Evolutionary conservation across 2,888 invertebrate genomes (phyloP).

Genomic region (Ypsolopha scabrella): DNA sequence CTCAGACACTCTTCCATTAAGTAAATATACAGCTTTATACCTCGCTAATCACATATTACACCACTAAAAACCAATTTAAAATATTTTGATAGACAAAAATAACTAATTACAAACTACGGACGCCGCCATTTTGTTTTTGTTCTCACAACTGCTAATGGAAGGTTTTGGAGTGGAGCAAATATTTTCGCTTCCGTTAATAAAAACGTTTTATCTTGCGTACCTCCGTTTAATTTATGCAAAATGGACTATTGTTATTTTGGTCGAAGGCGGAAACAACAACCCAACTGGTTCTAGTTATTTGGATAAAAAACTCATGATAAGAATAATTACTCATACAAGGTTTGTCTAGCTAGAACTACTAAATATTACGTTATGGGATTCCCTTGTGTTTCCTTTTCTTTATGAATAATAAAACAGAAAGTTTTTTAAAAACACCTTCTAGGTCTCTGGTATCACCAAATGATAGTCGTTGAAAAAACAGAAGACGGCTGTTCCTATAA

Average conservation of each 20-base stretch:
- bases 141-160: conserved; percentile 38
- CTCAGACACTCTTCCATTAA: conserved; percentile 65
- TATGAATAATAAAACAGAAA: too few relatives aligned
- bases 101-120: conserved; percentile 39
- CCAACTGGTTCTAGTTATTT: neutral
- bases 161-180: conserved; percentile 41
- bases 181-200: conserved; percentile 40
- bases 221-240: conserved; percentile 31
- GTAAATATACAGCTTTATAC: conserved; percentile 65
- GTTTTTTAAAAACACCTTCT: too few relatives aligned
- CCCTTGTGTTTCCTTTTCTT: too few relatives aligned
- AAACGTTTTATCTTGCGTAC: conserved; percentile 28
- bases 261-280: conserved; percentile 21
- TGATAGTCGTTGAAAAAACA: too few relatives aligned
- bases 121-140: conserved; percentile 36
- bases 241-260: conserved; percentile 27
- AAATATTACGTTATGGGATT: too few relatives aligned
- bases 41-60: conserved; percentile 56
- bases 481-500: too few relatives aligned
- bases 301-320: neutral
- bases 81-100: conserved; percentile 67
- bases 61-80: conserved; percentile 59
- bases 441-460: too few relatives aligned
- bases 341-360: too few relatives aligned
- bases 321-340: neutral